Conservation (phyloP, 2,888 invertebrate genomes). For the Pollenia angustigena region DNA sequence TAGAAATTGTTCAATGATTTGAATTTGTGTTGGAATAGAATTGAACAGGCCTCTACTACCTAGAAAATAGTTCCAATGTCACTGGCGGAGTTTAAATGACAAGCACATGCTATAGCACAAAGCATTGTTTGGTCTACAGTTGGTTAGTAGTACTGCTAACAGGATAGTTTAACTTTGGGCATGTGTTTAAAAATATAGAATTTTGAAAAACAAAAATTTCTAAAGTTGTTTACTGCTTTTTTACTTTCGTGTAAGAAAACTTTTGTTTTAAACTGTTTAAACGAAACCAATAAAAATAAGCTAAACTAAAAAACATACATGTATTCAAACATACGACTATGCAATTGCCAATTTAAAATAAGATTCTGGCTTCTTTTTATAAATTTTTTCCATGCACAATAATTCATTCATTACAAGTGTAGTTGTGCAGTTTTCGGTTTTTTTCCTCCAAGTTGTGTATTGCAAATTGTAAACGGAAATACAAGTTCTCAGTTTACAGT, state of each 20-base stretch:
- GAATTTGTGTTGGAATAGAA: too few species aligned
- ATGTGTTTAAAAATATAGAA: too few species aligned
- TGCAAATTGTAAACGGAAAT: slow-evolving; percentile 73
- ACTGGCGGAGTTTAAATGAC: too few species aligned
- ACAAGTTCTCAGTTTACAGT: slow-evolving; percentile 66
- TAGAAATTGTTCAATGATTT: too few species aligned
- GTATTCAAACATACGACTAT: background rate
- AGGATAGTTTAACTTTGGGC: too few species aligned
- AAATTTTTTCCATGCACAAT: slow-evolving; percentile 21
- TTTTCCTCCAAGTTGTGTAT: slow-evolving; percentile 40
- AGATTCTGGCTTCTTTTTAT: slow-evolving; percentile 62
- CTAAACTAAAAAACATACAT: background rate
- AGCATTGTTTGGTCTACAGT: too few species aligned
- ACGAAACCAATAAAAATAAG: background rate
- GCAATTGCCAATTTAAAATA: slow-evolving; percentile 67
- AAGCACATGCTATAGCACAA: too few species aligned
- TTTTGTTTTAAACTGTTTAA: background rate
- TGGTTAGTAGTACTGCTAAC: too few species aligned
- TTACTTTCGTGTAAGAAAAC: background rate
- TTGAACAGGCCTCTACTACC: too few species aligned
- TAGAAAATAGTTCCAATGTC: too few species aligned
- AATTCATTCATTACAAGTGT: slow-evolving; percentile 56
- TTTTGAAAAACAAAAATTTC: too few species aligned
- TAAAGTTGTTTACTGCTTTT: too few species aligned
- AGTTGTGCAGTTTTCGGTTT: slow-evolving; percentile 16